Evolutionary conservation across 2,113 vertebrate species (phyloP).

Genomic region (Tor tambroides): DNA sequence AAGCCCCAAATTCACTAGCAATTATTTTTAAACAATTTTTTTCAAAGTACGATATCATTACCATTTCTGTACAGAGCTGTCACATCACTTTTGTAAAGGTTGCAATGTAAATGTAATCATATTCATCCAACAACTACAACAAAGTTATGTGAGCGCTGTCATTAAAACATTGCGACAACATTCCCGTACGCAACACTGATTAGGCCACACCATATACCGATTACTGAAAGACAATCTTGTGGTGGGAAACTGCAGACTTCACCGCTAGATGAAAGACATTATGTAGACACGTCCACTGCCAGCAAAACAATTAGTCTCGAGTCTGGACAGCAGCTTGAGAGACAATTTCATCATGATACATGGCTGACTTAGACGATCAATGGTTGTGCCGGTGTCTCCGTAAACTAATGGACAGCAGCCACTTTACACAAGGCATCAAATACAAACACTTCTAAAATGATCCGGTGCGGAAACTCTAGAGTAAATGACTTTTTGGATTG

Average conservation of each 20-base stretch:
- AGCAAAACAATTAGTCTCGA: slow-evolving; percentile 24
- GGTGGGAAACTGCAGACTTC: not conserved
- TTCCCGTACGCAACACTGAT: not conserved
- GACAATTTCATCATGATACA: slow-evolving; percentile 24
- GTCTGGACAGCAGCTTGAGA: slow-evolving; percentile 33
- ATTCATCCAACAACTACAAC: not conserved
- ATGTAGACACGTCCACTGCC: slow-evolving; percentile 31
- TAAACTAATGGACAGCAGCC: slow-evolving; percentile 18
- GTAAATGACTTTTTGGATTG: slow-evolving; percentile 6
- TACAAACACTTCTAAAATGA: slow-evolving; percentile 19
- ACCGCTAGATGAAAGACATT: slow-evolving; percentile 7
- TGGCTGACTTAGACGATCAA: slow-evolving; percentile 15
- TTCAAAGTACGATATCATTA: not conserved
- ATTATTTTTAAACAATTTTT: too few species aligned
- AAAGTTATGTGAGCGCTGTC: not conserved
- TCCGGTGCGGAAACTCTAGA: not conserved
- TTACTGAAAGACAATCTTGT: slow-evolving; percentile 22
- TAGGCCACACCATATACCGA: not conserved
- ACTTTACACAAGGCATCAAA: not conserved
- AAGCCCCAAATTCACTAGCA: too few species aligned
- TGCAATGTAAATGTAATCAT: not conserved
- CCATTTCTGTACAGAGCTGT: not conserved
- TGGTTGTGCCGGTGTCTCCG: not conserved
- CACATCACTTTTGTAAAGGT: not conserved
- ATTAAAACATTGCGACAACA: not conserved